These are phyloP conservation scores for Sternotherus odoratus DNA, from an alignment of 2,797 vertebrate genomes.

Conservation along the genomic window DNA sequence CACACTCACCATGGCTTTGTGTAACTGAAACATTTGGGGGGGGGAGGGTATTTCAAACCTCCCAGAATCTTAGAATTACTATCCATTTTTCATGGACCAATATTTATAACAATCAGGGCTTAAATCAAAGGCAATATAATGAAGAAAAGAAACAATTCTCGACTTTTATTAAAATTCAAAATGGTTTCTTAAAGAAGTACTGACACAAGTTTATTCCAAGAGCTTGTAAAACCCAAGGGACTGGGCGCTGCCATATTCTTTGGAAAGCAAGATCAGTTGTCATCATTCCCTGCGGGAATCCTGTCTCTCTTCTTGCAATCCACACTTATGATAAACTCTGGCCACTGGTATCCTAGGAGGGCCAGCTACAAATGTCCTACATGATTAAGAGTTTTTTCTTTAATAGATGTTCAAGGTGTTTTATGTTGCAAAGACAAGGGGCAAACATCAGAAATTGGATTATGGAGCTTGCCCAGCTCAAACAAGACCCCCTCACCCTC, in stretches of 20 bases:
- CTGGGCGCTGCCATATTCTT: too few species aligned
- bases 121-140: not conserved
- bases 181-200: not conserved
- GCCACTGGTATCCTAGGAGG: rapidly evolving
- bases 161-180: not conserved
- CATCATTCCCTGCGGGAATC: rapidly evolving
- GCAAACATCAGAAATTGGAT: not conserved
- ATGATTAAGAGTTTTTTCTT: not conserved
- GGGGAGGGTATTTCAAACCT: not conserved
- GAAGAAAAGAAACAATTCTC: not conserved
- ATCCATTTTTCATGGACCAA: not conserved
- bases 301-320: rapidly evolving
- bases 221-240: not conserved
- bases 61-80: not conserved
- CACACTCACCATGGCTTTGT: not conserved
- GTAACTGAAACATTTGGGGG: not conserved
- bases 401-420: not conserved
- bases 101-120: not conserved
- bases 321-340: not conserved
- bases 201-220: not conserved
- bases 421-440: not conserved
- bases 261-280: not conserved
- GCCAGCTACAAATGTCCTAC: not conserved
- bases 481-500: not conserved
- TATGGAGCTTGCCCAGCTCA: not conserved